Conservation (phyloP, 2,797 vertebrate genomes). For the Fistularia commersonii region DNA sequence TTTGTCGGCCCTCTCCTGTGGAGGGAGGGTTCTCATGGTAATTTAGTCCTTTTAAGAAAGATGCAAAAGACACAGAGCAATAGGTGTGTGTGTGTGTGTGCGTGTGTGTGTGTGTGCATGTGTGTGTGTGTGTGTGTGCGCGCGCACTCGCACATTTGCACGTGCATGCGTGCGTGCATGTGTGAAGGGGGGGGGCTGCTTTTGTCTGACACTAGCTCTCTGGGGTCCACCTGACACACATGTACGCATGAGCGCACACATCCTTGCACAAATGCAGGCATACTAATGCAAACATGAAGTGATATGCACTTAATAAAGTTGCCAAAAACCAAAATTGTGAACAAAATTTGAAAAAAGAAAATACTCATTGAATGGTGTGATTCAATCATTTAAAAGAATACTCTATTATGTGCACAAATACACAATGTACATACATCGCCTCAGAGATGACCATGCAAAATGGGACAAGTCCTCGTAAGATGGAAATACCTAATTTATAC, state of each 20-base stretch:
- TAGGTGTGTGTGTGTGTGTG: too few relatives aligned
- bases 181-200: constrained; percentile 44
- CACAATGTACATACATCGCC: constrained; percentile 6
- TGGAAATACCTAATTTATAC: constrained; percentile 60
- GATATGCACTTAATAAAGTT: too few relatives aligned
- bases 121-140: too few relatives aligned
- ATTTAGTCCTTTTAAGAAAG: constrained; percentile 86
- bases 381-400: constrained; percentile 2
- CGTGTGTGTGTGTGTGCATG: too few relatives aligned
- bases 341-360: too few relatives aligned
- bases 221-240: constrained; percentile 62
- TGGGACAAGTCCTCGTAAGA: constrained; percentile 40
- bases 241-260: constrained; percentile 45
- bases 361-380: too few relatives aligned
- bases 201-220: constrained; percentile 76
- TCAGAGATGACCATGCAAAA: constrained; percentile 13
- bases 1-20: constrained; percentile 72
- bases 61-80: constrained; percentile 35
- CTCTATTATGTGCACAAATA: background rate
- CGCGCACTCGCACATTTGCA: too few relatives aligned
- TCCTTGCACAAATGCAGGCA: constrained; percentile 13
- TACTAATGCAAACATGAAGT: too few relatives aligned
- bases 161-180: too few relatives aligned
- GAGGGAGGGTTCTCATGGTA: constrained; percentile 87
- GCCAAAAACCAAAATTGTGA: too few relatives aligned